Conservation (phyloP, 1,140 invertebrate species). For the Drosophila azteca region DNA sequence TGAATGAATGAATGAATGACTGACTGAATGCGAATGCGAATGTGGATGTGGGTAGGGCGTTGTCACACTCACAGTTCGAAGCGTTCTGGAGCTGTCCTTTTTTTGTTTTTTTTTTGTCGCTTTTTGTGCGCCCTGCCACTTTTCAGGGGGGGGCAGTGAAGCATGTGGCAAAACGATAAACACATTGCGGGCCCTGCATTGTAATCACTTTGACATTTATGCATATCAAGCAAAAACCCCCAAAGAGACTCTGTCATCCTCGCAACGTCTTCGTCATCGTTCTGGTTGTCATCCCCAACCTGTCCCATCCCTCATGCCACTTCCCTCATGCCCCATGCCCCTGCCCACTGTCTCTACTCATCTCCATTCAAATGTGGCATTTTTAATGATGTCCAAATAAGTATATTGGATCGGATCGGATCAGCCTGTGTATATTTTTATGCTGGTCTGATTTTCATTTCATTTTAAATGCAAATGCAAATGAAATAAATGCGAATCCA, state of each 20-base stretch:
- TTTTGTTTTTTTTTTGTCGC: not conserved
- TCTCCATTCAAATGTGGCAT: slow-evolving; percentile 73
- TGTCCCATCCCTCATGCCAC: too few relatives aligned
- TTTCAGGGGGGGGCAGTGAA: slow-evolving; percentile 40
- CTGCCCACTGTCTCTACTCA: slow-evolving; percentile 11
- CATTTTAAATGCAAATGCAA: slow-evolving; percentile 79
- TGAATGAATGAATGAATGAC: slow-evolving; percentile 57
- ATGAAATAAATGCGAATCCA: slow-evolving; percentile 69
- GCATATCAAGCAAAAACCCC: slow-evolving; percentile 72
- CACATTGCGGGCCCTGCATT: slow-evolving; percentile 73
- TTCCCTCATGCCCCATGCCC: not conserved
- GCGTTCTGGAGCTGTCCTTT: slow-evolving; percentile 40
- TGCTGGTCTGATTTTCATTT: slow-evolving; percentile 77
- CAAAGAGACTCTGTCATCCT: slow-evolving; percentile 40
- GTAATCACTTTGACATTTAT: slow-evolving; percentile 83
- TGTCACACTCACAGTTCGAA: slow-evolving; percentile 61
- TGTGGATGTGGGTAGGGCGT: slow-evolving; percentile 54
- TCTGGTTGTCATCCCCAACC: too few relatives aligned
- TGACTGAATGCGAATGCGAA: slow-evolving; percentile 28
- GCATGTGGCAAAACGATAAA: slow-evolving; percentile 78
- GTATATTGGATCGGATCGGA: slow-evolving; percentile 41
- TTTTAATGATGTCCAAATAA: slow-evolving; percentile 82
- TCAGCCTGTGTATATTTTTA: slow-evolving; percentile 60
- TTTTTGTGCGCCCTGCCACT: not conserved
- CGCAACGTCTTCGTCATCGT: slow-evolving; percentile 24